These are phyloP conservation scores for Phytoseiulus persimilis DNA, from an alignment of 2,888 invertebrate species.

Conservation along the genomic window DNA sequence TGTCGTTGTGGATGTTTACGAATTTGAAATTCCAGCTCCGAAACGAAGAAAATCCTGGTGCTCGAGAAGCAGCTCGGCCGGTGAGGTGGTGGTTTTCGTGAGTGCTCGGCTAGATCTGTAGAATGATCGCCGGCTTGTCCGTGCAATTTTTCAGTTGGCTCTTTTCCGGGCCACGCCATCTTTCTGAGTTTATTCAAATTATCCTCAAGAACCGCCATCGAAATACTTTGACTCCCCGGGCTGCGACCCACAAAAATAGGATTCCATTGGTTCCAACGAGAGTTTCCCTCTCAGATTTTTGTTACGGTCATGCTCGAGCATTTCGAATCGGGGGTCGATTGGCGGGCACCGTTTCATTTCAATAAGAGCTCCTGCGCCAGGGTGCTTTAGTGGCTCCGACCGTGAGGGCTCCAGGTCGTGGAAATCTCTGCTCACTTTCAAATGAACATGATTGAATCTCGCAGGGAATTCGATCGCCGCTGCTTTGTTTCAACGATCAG, in stretches of 20 bases:
- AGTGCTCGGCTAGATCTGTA: neutral
- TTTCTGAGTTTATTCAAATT: neutral
- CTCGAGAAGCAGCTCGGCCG: neutral
- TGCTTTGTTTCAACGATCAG: no score
- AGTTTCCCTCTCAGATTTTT: neutral
- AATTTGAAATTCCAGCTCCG: neutral
- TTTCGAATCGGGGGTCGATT: neutral
- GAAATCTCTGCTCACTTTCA: neutral
- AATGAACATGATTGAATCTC: no score
- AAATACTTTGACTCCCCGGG: neutral
- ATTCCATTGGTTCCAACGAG: neutral
- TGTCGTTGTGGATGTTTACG: neutral
- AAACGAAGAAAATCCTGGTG: neutral
- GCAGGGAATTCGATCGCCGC: no score
- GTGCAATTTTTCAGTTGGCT: neutral
- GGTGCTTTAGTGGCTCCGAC: neutral
- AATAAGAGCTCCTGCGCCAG: no score
- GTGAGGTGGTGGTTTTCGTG: neutral
- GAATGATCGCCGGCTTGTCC: neutral
- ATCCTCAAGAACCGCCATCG: neutral
- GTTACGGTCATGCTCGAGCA: neutral
- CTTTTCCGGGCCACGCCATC: neutral
- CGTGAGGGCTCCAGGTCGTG: neutral
- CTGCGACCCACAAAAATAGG: neutral
- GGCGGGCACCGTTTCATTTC: neutral